phyloP scores from a whole-genome alignment of 1,140 invertebrate genomes.

The Rhagoletis zephyria region DNA sequence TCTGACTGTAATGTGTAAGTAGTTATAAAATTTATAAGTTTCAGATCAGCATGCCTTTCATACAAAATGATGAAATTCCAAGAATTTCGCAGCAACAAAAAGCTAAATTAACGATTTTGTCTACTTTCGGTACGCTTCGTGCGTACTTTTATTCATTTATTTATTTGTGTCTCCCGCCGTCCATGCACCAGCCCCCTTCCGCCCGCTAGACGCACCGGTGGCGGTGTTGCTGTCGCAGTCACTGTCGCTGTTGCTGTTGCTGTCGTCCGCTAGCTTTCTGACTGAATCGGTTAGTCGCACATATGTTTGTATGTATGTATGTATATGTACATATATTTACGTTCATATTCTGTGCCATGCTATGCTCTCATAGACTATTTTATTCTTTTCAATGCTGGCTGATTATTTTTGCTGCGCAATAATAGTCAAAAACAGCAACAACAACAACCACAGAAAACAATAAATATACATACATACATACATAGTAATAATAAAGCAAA shows the following conservation, averaged over 20 bases:
- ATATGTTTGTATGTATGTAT: not conserved
- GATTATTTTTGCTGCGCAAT: constrained; percentile 37
- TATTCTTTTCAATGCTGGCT: constrained; percentile 34
- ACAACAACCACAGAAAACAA: not conserved
- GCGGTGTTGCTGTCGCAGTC: not conserved
- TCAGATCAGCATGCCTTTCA: not conserved
- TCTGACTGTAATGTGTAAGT: too few relatives aligned
- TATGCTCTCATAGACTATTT: not conserved
- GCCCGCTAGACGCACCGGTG: not conserved
- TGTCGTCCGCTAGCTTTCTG: not conserved
- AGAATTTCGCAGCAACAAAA: not conserved
- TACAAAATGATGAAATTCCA: not conserved
- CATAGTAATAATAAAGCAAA: not conserved
- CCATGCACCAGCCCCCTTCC: too few relatives aligned
- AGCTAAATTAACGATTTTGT: not conserved
- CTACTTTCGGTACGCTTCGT: not conserved
- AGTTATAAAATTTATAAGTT: too few relatives aligned
- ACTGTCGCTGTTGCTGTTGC: not conserved
- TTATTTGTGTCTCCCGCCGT: too few relatives aligned
- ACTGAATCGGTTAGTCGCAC: not conserved
- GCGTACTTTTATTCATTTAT: not conserved
- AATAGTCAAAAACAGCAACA: not conserved
- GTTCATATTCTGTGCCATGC: not conserved
- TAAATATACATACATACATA: not conserved
- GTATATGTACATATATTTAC: not conserved